phyloP scores from a whole-genome alignment of 2,113 vertebrate genomes.

The Crotalus helleri region DNA sequence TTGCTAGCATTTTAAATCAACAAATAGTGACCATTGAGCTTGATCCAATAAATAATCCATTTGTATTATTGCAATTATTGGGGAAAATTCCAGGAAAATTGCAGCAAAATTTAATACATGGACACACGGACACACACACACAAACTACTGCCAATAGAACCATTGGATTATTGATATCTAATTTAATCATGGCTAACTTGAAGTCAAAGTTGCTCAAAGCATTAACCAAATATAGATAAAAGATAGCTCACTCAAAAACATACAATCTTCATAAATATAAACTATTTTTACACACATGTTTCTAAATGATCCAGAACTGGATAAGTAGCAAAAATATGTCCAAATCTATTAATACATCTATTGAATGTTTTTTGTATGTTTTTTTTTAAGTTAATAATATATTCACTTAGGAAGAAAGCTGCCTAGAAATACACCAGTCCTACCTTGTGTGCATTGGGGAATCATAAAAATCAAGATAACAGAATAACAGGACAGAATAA shows the following conservation, averaged over 20 bases:
- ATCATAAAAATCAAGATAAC: no score
- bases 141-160: background rate
- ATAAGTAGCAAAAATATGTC: background rate
- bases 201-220: background rate
- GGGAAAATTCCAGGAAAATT: background rate
- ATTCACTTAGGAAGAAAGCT: no score
- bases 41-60: conserved; percentile 40
- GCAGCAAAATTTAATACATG: background rate
- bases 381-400: background rate
- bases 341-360: no score
- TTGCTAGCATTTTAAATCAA: conserved; percentile 71
- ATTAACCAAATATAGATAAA: background rate
- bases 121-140: background rate
- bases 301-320: background rate
- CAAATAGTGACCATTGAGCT: conserved; percentile 68
- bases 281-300: background rate
- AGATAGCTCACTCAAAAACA: background rate
- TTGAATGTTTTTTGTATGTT: background rate
- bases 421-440: no score
- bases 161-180: background rate
- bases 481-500: background rate
- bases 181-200: background rate
- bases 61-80: background rate
- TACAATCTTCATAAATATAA: background rate
- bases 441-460: no score